Evolutionary conservation across 2,113 vertebrate species (phyloP).

Genomic region (Cottus gobio): DNA sequence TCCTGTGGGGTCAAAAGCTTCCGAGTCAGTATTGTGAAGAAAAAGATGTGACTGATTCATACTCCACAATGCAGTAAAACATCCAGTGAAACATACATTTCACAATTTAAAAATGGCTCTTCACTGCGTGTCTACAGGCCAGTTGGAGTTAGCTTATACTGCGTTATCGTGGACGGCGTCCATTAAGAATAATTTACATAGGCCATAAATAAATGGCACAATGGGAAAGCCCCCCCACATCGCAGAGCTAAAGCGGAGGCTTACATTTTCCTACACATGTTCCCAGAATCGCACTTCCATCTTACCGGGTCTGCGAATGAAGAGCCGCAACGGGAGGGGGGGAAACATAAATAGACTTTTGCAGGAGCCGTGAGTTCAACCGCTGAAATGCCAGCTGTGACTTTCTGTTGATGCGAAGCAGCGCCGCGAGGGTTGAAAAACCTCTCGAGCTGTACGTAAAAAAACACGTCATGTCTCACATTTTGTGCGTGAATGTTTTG

Average conservation of each 20-base stretch:
- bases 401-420: slow-evolving; percentile 33
- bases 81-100: not conserved
- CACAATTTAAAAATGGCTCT: too few relatives aligned
- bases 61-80: not conserved
- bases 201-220: slow-evolving; percentile 67
- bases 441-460: slow-evolving; percentile 3
- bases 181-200: slow-evolving; percentile 67
- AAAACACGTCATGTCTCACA: slow-evolving; percentile 30
- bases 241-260: slow-evolving; percentile 56
- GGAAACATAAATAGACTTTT: slow-evolving; percentile 75
- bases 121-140: not conserved
- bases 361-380: slow-evolving; percentile 51
- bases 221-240: slow-evolving; percentile 69
- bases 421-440: not conserved
- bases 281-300: slow-evolving; percentile 67
- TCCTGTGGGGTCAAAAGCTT: not conserved
- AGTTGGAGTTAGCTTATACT: slow-evolving; percentile 10
- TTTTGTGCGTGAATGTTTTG: slow-evolving; percentile 29
- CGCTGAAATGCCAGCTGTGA: slow-evolving; percentile 46
- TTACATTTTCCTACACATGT: slow-evolving; percentile 77
- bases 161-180: slow-evolving; percentile 24
- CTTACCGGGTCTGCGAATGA: slow-evolving; percentile 62
- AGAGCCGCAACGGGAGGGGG: slow-evolving; percentile 63
- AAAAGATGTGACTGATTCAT: slow-evolving; percentile 4
- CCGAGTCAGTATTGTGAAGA: not conserved